Conservation (phyloP, 53 echinoderm and acorn worm species). For the Echinarachnius parma region DNA sequence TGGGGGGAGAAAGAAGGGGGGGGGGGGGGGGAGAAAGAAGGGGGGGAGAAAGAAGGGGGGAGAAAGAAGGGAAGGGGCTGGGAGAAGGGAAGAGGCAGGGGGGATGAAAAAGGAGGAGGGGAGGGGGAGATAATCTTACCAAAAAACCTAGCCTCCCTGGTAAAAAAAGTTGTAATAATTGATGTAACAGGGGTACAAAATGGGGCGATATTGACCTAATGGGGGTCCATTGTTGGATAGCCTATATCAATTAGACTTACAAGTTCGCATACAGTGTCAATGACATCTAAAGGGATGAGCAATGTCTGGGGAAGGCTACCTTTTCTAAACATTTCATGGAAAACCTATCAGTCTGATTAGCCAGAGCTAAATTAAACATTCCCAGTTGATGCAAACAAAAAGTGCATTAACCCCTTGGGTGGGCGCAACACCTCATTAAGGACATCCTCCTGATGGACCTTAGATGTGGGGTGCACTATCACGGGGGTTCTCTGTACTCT, state of each 20-base stretch:
- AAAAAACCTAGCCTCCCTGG: no score
- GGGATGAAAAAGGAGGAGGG: neutral
- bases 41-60: no score
- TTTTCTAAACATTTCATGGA: slow-evolving; percentile 39
- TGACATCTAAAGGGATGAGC: slow-evolving; percentile 20
- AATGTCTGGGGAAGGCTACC: neutral
- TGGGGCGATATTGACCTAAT: no score
- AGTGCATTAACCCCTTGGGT: slow-evolving; percentile 45
- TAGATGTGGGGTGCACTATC: slow-evolving; percentile 31
- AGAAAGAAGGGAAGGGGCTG: neutral
- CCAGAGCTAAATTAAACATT: slow-evolving; percentile 47
- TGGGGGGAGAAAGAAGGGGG: neutral
- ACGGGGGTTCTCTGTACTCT: slow-evolving; percentile 30
- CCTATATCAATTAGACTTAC: slow-evolving; percentile 17
- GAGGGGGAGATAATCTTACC: neutral
- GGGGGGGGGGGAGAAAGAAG: no score
- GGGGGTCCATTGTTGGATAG: no score
- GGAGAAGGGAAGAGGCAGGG: neutral
- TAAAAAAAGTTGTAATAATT: no score
- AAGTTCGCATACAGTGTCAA: slow-evolving; percentile 16
- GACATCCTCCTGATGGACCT: slow-evolving; percentile 25
- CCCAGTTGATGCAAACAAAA: slow-evolving; percentile 34
- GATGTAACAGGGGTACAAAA: no score
- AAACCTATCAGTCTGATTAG: slow-evolving; percentile 45
- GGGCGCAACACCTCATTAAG: slow-evolving; percentile 41